Conservation (phyloP, 2,888 invertebrate genomes). For the Timema podura region DNA sequence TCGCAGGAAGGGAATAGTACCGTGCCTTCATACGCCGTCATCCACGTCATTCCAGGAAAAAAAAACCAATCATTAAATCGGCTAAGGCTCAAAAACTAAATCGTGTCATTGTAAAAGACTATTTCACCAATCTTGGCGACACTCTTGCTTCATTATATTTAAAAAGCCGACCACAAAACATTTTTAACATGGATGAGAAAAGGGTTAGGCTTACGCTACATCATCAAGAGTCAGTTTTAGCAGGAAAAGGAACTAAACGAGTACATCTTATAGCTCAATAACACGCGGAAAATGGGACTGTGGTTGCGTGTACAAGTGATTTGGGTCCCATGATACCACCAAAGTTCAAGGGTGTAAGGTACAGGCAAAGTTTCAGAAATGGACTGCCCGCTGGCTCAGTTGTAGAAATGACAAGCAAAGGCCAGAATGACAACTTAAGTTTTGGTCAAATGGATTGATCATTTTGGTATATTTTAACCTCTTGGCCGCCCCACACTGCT, state of each 20-base stretch:
- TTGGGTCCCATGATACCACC: not conserved
- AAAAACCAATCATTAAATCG: not conserved
- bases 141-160: not conserved
- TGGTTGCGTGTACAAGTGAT: not conserved
- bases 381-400: not conserved
- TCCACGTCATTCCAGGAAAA: not conserved
- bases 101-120: not conserved
- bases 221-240: not conserved
- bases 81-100: not conserved
- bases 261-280: not conserved
- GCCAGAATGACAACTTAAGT: not conserved
- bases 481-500: constrained; percentile 7
- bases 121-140: constrained; percentile 1
- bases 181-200: constrained; percentile 7
- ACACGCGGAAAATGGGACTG: not conserved
- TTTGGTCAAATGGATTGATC: not conserved
- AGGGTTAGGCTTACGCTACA: not conserved
- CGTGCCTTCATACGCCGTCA: not conserved
- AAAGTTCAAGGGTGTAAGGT: not conserved
- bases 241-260: not conserved
- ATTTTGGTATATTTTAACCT: not conserved
- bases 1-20: not conserved
- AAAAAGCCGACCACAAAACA: constrained; percentile 1
- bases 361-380: not conserved
- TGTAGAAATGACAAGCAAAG: constrained; percentile 10